Base-by-base conservation (phyloP, 2,888 invertebrate species). In the Patella depressa region DNA sequence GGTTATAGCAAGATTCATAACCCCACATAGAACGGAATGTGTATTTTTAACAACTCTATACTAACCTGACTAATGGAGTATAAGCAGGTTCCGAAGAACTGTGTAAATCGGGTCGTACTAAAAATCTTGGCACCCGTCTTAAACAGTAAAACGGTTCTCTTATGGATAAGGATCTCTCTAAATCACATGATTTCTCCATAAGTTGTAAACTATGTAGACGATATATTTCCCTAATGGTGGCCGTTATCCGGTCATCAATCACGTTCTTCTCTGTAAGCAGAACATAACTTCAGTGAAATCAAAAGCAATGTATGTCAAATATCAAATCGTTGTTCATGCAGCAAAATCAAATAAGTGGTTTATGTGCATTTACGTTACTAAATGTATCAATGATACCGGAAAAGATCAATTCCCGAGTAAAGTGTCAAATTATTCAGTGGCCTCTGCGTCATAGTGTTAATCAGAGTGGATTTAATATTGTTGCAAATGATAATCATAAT, bases 91-190 rank as follows among this genome's bases (percentile, higher is more conserved):
- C 76, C 53, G 80, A 77, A 24, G 78, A 75, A 24, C 74, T 80
- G 45, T 83, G 83, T 45, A 83, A 77, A 59, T 83, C 83, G 55
- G 80, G 79, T 3, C 83, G 79, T 9, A 82, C 81, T 71, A 81
- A 80, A 53, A 83, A 83, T 69, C 82, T 79, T 4, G 83, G 83
- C 19, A 83, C 83, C 53, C 83, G 71, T 76, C 81, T 83, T 12
- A 83, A 78, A 54, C 79, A 76, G 74, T 81, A 83, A 69, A 82
- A 83, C 17, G 81, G 79, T 53, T 83, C 82, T n/a, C 82, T 73
- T n/a, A 83, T 78, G 15, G 82, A 82, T 14, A 83, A 78, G 14
- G 81, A 80, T 69, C 82, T 79, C 73, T 83, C 83, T 71, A 82
- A 70, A 65, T 80, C 79, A 76, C 83, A 83, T 15, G 83, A 78